Conservation (phyloP, 2,888 invertebrate genomes). For the Hydrotaea cyrtoneurina region DNA sequence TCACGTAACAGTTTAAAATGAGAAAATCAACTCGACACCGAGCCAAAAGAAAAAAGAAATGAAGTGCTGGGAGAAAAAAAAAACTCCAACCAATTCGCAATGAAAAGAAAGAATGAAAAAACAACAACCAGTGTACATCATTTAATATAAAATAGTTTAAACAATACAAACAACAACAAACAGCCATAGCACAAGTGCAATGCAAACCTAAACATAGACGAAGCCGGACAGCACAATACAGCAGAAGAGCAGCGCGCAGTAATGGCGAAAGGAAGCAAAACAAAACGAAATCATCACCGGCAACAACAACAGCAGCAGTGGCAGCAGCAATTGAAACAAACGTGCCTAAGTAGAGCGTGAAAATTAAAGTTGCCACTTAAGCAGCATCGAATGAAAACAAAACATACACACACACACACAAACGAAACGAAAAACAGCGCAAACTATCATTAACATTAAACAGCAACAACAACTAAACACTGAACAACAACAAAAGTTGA, state of each 20-base stretch:
- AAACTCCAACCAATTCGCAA: neutral
- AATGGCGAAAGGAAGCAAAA: constrained; percentile 9
- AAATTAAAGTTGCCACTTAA: constrained; percentile 65
- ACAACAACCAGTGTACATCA: constrained; percentile 18
- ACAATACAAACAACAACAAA: constrained; percentile 2
- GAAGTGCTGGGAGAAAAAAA: neutral
- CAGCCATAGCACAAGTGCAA: neutral
- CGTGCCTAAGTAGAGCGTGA: constrained; percentile 70
- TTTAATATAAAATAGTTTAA: constrained; percentile 37
- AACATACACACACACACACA: constrained; percentile 8
- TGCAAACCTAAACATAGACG: constrained; percentile 39
- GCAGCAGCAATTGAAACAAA: constrained; percentile 55
- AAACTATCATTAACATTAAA: constrained; percentile 40
- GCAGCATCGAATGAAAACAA: constrained; percentile 32
- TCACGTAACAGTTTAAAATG: constrained; percentile 27
- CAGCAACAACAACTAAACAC: constrained; percentile 8
- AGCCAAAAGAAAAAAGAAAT: neutral
- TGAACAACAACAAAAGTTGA: neutral
- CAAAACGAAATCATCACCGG: constrained; percentile 4
- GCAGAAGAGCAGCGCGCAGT: neutral
- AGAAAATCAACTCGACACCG: constrained; percentile 1
- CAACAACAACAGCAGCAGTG: neutral
- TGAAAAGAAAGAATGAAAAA: neutral
- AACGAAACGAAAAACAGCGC: neutral
- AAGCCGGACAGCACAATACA: neutral